phyloP scores from a whole-genome alignment of 2,888 invertebrate species.

The Acleris emargana region DNA sequence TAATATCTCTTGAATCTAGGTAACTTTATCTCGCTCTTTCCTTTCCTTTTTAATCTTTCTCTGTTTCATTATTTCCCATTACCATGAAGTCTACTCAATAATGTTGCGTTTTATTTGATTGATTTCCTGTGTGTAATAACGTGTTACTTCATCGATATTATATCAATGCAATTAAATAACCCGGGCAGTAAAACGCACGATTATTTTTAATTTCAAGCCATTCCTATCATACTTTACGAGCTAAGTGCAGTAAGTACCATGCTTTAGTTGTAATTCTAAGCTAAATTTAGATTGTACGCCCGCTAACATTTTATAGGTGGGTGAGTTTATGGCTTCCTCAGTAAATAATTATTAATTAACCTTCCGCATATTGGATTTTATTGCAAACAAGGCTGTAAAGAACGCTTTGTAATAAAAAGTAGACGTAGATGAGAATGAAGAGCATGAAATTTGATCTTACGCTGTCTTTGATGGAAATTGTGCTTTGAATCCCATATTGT shows the following conservation, averaged over 20 bases:
- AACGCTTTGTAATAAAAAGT: slow-evolving; percentile 30
- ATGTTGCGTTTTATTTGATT: not conserved
- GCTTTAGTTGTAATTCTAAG: slow-evolving; percentile 37
- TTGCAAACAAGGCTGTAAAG: slow-evolving; percentile 37
- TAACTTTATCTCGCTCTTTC: too few relatives aligned
- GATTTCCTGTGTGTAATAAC: not conserved
- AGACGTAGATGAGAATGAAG: slow-evolving; percentile 22
- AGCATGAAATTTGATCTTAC: not conserved
- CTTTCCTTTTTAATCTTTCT: too few relatives aligned
- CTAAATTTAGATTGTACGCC: slow-evolving; percentile 51
- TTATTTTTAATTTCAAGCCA: slow-evolving; percentile 23
- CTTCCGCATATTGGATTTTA: slow-evolving; percentile 42
- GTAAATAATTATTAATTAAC: slow-evolving; percentile 50
- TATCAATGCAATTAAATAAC: not conserved
- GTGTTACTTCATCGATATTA: not conserved
- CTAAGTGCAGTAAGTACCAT: slow-evolving; percentile 26
- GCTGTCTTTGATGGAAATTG: too few relatives aligned
- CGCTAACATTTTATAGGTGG: slow-evolving; percentile 44
- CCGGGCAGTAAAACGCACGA: not conserved
- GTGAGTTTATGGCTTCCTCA: slow-evolving; percentile 54
- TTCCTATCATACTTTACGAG: slow-evolving; percentile 42
- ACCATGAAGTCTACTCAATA: not conserved
- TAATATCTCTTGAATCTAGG: too few relatives aligned
- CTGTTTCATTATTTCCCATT: too few relatives aligned
- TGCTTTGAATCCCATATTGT: too few relatives aligned